These are phyloP conservation scores for Alosa alosa DNA, from an alignment of 2,113 vertebrate genomes.

Conservation along the genomic window DNA sequence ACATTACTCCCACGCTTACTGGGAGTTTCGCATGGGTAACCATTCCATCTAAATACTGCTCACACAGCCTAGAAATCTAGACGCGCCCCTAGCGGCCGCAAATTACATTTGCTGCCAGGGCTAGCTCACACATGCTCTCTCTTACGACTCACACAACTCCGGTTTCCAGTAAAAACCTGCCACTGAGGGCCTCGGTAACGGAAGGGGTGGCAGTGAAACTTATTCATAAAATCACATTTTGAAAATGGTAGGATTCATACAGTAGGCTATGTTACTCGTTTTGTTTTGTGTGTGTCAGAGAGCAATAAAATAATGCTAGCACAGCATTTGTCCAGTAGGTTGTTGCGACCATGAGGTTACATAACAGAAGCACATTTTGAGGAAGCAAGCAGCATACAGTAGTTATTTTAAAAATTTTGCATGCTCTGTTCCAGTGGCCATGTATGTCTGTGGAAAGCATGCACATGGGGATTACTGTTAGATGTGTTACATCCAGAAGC, in stretches of 20 bases:
- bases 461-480: neutral
- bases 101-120: too few species aligned
- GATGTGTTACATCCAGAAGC: neutral
- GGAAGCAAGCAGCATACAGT: neutral
- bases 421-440: neutral
- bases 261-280: slow-evolving; percentile 30
- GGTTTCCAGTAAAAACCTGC: slow-evolving; percentile 67
- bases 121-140: slow-evolving; percentile 48
- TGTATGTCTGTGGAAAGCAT: neutral
- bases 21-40: slow-evolving; percentile 6
- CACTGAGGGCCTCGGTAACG: slow-evolving; percentile 58
- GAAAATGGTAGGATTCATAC: slow-evolving; percentile 21
- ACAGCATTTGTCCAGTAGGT: neutral
- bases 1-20: slow-evolving; percentile 14
- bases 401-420: neutral
- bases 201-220: slow-evolving; percentile 66
- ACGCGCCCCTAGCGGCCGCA: too few species aligned
- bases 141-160: slow-evolving; percentile 60
- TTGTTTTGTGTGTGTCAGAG: neutral
- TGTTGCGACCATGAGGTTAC: neutral
- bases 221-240: slow-evolving; percentile 47
- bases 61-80: too few species aligned
- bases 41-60: slow-evolving; percentile 32
- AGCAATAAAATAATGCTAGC: neutral
- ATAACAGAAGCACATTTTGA: neutral